Evolutionary conservation across 2,113 vertebrate species (phyloP).

Genomic region (Mesembrinibis cayennensis): DNA sequence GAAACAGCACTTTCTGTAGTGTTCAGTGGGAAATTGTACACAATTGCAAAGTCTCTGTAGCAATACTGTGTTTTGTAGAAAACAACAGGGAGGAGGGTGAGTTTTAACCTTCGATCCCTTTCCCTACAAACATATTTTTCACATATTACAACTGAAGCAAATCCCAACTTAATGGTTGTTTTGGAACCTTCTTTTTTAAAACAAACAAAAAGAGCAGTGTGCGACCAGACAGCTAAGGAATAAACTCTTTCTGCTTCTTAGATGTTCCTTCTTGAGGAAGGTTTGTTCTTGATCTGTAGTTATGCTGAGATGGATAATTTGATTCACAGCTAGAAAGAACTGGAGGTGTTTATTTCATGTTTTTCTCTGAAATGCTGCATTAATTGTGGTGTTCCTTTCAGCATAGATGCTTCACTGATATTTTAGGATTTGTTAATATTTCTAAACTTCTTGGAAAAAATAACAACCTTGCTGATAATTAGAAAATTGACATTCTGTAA

Average conservation of each 20-base stretch:
- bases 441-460: neutral
- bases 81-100: neutral
- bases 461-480: neutral
- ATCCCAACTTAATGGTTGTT: neutral
- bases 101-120: neutral
- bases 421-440: neutral
- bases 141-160: neutral
- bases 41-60: neutral
- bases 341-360: neutral
- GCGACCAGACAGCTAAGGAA: neutral
- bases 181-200: neutral
- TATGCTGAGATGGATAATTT: neutral
- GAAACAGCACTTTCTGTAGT: neutral
- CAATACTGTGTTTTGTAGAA: neutral
- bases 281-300: neutral
- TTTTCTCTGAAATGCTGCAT: neutral
- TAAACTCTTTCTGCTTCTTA: neutral
- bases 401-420: neutral
- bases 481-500: neutral
- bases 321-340: neutral
- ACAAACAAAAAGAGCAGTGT: neutral
- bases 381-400: neutral
- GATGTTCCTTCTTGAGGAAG: neutral
- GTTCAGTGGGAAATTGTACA: neutral
- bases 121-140: neutral